Evolutionary conservation across 2,888 invertebrate species (phyloP).

Genomic region (Rotaria macrura): DNA sequence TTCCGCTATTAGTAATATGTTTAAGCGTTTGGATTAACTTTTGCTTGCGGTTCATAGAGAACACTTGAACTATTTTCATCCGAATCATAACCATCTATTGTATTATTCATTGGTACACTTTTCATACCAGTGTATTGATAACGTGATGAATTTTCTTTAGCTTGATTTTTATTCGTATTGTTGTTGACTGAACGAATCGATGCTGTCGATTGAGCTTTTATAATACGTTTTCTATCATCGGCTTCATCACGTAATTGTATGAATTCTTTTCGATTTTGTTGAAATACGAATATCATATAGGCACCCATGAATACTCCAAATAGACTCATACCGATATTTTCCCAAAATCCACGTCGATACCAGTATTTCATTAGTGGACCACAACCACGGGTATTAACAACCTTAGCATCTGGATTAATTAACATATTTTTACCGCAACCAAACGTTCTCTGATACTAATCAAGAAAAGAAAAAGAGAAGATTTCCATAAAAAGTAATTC

Average conservation of each 20-base stretch:
- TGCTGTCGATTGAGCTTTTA: background rate
- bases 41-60: background rate
- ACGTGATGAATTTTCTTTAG: background rate
- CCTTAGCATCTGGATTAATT: conserved; percentile 19
- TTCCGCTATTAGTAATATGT: too few species aligned
- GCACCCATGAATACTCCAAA: conserved; percentile 22
- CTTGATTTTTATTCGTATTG: background rate
- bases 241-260: conserved; percentile 26
- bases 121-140: background rate
- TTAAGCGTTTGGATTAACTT: background rate
- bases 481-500: background rate
- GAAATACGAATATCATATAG: conserved; percentile 24
- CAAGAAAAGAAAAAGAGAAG: background rate
- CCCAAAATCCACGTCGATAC: conserved; percentile 32
- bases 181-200: background rate
- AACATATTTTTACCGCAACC: conserved; percentile 30
- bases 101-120: background rate
- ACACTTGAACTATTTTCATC: background rate
- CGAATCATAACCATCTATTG: background rate
- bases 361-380: conserved; percentile 31
- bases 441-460: conserved; percentile 24
- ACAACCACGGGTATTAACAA: conserved; percentile 31
- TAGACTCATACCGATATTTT: conserved; percentile 30
- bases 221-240: conserved; percentile 31
- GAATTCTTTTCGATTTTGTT: conserved; percentile 27